phyloP scores from a whole-genome alignment of 2,888 invertebrate genomes.

The Barypeithes pellucidus region DNA sequence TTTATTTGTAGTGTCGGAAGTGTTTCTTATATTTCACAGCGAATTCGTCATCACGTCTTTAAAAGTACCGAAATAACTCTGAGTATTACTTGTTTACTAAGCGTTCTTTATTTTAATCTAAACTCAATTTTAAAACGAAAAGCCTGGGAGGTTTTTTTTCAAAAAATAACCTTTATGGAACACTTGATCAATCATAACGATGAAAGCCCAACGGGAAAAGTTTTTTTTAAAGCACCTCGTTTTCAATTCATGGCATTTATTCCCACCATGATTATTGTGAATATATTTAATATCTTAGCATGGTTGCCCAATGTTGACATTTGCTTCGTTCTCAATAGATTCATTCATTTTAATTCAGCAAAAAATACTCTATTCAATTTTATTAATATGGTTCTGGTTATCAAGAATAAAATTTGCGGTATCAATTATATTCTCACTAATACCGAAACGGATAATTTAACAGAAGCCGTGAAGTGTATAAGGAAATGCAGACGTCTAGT shows the following conservation, averaged over 20 bases:
- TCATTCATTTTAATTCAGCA: not conserved
- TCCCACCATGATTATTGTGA: not conserved
- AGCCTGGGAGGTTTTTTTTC: not conserved
- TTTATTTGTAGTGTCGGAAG: not conserved
- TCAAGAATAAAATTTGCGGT: not conserved
- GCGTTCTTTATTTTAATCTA: not conserved
- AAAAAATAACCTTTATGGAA: not conserved
- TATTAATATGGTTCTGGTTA: not conserved
- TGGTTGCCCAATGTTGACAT: not conserved
- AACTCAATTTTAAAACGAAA: not conserved
- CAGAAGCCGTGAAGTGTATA: not conserved
- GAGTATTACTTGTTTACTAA: not conserved
- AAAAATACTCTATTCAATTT: not conserved
- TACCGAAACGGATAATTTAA: not conserved
- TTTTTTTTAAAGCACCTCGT: not conserved
- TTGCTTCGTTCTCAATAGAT: not conserved
- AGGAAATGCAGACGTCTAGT: not conserved
- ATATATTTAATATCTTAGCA: not conserved
- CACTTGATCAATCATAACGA: not conserved
- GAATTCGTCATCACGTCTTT: not conserved
- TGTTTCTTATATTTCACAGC: not conserved
- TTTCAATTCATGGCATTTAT: not conserved
- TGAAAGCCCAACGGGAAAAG: not conserved
- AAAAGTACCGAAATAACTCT: not conserved
- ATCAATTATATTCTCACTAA: not conserved